Conservation (phyloP, 2,888 invertebrate genomes). For the Bimastos eiseni region DNA sequence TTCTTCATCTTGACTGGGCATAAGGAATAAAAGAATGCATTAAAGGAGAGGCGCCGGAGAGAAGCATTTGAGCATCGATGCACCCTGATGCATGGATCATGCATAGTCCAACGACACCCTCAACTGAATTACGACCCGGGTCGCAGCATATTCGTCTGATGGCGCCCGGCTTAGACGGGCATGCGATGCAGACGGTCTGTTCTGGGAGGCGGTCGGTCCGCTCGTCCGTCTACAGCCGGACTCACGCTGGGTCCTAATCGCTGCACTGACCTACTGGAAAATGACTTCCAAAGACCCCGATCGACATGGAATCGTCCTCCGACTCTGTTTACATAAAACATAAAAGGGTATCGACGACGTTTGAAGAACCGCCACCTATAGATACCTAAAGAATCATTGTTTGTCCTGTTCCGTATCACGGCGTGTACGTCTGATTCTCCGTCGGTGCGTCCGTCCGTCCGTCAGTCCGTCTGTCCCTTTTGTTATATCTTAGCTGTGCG, state of each 20-base stretch:
- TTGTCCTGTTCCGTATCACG: background rate
- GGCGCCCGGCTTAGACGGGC: background rate
- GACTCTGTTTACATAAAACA: background rate
- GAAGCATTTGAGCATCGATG: background rate
- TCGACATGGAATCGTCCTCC: background rate
- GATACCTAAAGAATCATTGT: background rate
- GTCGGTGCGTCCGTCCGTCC: background rate
- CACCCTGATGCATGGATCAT: background rate
- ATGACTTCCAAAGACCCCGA: conserved; percentile 20
- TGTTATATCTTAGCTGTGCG: too few relatives aligned
- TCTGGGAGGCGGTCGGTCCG: background rate
- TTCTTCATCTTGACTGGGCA: background rate
- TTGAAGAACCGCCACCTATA: background rate
- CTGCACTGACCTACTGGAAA: conserved; percentile 30
- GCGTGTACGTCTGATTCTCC: too few relatives aligned
- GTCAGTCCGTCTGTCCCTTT: too few relatives aligned
- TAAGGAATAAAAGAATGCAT: background rate
- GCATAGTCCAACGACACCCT: background rate
- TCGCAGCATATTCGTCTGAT: background rate
- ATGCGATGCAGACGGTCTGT: background rate
- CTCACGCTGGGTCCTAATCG: background rate
- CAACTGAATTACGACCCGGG: background rate
- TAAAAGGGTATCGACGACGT: background rate
- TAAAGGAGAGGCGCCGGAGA: background rate
- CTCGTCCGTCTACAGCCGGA: too few relatives aligned